Evolutionary conservation across 2,113 vertebrate species (phyloP).

Genomic region (Danio rerio): DNA sequence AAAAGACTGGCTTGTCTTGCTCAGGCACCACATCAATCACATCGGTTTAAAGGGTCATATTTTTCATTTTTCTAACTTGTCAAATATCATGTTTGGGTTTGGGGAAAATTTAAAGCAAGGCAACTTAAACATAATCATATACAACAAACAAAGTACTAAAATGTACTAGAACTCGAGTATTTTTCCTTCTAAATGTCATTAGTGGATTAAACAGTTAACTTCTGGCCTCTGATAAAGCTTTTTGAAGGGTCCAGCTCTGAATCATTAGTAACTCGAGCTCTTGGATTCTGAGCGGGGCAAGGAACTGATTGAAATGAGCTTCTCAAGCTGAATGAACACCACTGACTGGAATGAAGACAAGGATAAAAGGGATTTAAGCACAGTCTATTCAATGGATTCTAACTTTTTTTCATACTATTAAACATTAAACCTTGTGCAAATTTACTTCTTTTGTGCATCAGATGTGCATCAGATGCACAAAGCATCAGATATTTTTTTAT

Average conservation of each 20-base stretch:
- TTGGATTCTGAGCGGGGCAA: not conserved
- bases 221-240: conserved; percentile 6
- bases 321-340: not conserved
- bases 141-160: not conserved
- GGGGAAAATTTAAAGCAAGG: not conserved
- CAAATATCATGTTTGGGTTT: conserved; percentile 8
- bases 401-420: too few relatives aligned
- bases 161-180: not conserved
- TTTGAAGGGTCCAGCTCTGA: not conserved
- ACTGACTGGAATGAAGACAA: conserved; percentile 16
- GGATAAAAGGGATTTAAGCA: conserved; percentile 25
- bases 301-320: not conserved
- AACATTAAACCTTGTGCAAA: too few relatives aligned
- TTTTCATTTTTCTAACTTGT: conserved; percentile 5
- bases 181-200: not conserved
- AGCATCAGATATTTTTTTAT: too few relatives aligned
- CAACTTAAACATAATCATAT: not conserved
- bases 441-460: too few relatives aligned
- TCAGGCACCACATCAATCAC: conserved; percentile 21
- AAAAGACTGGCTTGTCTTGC: conserved; percentile 19
- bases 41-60: conserved; percentile 12
- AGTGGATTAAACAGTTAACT: not conserved
- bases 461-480: too few relatives aligned
- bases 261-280: conserved; percentile 4
- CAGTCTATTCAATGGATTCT: too few relatives aligned